These are phyloP conservation scores for Sericinus montela DNA, from an alignment of 2,888 invertebrate species.

Conservation along the genomic window DNA sequence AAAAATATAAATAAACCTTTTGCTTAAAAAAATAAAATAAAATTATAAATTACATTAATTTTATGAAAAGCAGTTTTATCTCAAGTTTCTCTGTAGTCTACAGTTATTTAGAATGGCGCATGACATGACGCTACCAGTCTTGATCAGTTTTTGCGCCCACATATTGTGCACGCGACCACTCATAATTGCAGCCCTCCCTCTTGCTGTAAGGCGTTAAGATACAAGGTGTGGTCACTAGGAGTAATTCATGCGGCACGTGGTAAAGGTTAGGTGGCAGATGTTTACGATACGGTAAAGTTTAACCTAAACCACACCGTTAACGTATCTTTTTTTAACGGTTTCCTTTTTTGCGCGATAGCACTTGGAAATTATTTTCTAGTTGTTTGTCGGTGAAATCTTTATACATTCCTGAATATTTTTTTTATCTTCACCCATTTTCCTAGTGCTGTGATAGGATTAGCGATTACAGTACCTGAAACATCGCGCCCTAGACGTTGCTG, in stretches of 20 bases:
- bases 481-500: too few relatives aligned
- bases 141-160: conserved; percentile 40
- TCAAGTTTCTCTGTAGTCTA: background rate
- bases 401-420: too few relatives aligned
- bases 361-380: background rate
- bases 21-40: too few relatives aligned
- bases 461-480: too few relatives aligned
- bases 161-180: conserved; percentile 28
- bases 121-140: conserved; percentile 9
- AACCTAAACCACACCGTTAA: conserved; percentile 9
- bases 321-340: conserved; percentile 12
- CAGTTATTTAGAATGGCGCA: background rate
- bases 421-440: too few relatives aligned
- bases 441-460: too few relatives aligned
- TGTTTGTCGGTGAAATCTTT: too few relatives aligned
- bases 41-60: too few relatives aligned
- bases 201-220: conserved; percentile 20
- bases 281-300: conserved; percentile 28
- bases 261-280: conserved; percentile 62
- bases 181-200: conserved; percentile 29
- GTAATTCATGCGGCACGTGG: conserved; percentile 7
- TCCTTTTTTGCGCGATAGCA: background rate
- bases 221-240: conserved; percentile 42
- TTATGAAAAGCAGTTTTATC: background rate
- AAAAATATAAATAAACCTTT: too few relatives aligned